Evolutionary conservation across 2,797 vertebrate species (phyloP).

Genomic region (Morelia viridis): DNA sequence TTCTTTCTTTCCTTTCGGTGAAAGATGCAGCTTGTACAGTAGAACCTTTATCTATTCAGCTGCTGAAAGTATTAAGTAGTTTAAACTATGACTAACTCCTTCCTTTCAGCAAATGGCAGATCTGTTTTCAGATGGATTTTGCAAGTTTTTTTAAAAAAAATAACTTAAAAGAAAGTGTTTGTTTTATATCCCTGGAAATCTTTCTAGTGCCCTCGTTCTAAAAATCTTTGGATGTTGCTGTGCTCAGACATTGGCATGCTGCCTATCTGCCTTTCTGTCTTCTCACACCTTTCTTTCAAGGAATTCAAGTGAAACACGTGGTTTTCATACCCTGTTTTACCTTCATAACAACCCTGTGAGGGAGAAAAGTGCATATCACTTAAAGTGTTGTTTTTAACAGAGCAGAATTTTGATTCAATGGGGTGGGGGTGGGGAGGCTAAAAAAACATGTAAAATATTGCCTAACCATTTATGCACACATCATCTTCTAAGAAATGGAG

Average conservation of each 20-base stretch:
- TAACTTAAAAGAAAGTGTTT: not conserved
- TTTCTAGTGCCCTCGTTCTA: not conserved
- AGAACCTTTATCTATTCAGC: conserved; percentile 22
- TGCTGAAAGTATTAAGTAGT: conserved; percentile 21
- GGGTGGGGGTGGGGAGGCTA: not conserved
- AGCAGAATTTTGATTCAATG: not conserved
- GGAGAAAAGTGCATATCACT: not conserved
- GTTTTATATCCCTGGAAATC: not conserved
- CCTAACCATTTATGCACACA: no score
- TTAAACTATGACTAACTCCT: conserved; percentile 12
- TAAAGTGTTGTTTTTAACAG: not conserved
- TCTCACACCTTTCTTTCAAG: not conserved
- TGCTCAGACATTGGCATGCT: not conserved
- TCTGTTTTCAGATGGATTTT: conserved; percentile 10
- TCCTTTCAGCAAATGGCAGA: conserved; percentile 17
- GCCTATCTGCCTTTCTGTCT: not conserved
- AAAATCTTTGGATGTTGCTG: not conserved
- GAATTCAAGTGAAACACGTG: not conserved
- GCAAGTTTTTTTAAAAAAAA: no score
- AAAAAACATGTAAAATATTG: not conserved
- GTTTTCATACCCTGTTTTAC: not conserved
- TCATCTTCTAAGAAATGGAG: not conserved
- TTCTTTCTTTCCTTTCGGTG: not conserved
- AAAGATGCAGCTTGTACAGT: conserved; percentile 1
- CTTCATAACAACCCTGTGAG: not conserved